Conservation (phyloP, 2,888 invertebrate species). For the Amiota communis region DNA sequence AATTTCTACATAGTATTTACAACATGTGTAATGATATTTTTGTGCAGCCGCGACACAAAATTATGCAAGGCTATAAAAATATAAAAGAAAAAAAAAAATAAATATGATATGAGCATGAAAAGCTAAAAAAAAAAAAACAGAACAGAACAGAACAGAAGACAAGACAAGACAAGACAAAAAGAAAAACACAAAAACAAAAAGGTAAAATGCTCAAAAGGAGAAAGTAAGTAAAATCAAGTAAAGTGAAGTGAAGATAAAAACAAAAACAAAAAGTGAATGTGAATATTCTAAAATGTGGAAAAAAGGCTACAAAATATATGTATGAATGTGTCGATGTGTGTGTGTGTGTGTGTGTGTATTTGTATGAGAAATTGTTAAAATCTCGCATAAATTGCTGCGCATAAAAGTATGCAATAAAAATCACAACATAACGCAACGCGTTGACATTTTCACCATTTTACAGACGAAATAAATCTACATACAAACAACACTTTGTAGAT, state of each 20-base stretch:
- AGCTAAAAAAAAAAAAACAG: background rate
- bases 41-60: conserved; percentile 43
- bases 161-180: conserved; percentile 21
- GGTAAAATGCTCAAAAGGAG: background rate
- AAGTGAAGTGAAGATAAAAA: background rate
- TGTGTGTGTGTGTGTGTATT: conserved; percentile 27
- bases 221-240: background rate
- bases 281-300: background rate
- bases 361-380: conserved; percentile 51
- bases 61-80: conserved; percentile 60
- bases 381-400: conserved; percentile 60
- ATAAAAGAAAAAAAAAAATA: background rate
- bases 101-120: background rate
- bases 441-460: conserved; percentile 3
- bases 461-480: conserved; percentile 1
- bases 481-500: background rate
- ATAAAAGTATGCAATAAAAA: conserved; percentile 64
- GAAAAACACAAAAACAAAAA: background rate
- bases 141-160: background rate
- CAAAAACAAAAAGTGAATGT: background rate
- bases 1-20: conserved; percentile 31
- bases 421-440: conserved; percentile 57
- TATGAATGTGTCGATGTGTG: background rate
- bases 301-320: background rate
- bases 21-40: conserved; percentile 14